Evolutionary conservation across 2,888 invertebrate species (phyloP).

Genomic region (Eristalis pertinax): DNA sequence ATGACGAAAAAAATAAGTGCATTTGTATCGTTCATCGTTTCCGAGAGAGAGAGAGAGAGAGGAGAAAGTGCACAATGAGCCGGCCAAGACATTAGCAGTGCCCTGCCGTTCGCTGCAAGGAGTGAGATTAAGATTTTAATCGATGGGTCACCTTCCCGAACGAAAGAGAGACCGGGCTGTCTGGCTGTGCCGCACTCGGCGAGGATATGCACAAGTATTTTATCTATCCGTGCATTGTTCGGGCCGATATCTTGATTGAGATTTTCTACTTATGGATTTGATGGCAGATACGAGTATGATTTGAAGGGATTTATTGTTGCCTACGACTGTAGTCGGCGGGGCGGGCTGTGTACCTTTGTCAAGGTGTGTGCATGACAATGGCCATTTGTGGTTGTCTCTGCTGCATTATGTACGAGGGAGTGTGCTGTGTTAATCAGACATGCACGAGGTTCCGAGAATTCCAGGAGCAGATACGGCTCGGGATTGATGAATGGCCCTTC

Average conservation of each 20-base stretch:
- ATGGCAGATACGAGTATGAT: constrained; percentile 50
- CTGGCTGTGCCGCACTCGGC: constrained; percentile 43
- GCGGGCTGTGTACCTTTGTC: constrained; percentile 49
- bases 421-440: neutral
- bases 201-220: constrained; percentile 45
- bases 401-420: neutral
- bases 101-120: constrained; percentile 36
- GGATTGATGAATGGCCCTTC: neutral
- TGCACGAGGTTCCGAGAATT: constrained; percentile 14
- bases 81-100: constrained; percentile 43
- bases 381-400: constrained; percentile 16
- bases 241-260: constrained; percentile 56
- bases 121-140: constrained; percentile 70
- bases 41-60: too few species aligned
- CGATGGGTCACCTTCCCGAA: constrained; percentile 63
- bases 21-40: constrained; percentile 19
- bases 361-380: constrained; percentile 28
- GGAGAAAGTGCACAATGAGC: constrained; percentile 51
- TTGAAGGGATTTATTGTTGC: constrained; percentile 58
- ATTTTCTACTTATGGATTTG: constrained; percentile 67
- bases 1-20: constrained; percentile 18
- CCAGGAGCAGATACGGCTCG: neutral
- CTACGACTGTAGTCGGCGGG: constrained; percentile 28
- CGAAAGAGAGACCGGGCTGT: neutral
- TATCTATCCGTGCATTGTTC: constrained; percentile 50